Percentiles rank a stretch among this genome's conserved stretches.
phyloP scores from a whole-genome alignment of 2,113 vertebrate species.

The Herpetotheres cachinnans region DNA sequence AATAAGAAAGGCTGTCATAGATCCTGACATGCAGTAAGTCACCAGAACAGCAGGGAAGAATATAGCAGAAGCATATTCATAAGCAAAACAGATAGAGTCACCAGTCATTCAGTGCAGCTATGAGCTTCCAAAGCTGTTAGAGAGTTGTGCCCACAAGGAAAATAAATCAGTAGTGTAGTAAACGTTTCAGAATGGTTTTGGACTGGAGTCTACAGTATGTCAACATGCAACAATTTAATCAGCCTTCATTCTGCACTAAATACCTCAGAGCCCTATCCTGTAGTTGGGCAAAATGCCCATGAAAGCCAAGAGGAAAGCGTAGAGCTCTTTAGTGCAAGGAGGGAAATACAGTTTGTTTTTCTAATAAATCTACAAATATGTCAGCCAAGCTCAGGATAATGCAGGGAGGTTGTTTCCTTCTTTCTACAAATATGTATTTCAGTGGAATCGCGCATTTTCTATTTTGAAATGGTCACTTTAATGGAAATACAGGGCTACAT shows the following conservation, averaged over 20 bases:
- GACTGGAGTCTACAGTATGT: background rate
- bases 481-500: background rate
- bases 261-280: background rate
- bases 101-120: background rate
- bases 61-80: background rate
- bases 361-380: background rate
- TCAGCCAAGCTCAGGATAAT: background rate
- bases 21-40: background rate
- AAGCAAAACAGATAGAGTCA: background rate
- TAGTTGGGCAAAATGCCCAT: background rate
- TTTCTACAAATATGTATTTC: background rate
- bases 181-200: background rate
- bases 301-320: background rate
- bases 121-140: background rate
- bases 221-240: slow-evolving; percentile 8
- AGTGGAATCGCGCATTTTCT: background rate
- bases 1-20: background rate
- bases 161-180: background rate
- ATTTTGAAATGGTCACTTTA: background rate
- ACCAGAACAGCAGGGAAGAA: background rate
- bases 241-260: background rate
- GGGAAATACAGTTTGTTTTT: background rate
- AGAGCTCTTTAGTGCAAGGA: background rate
- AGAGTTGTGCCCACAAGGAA: background rate
- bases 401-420: background rate